Percentiles rank a stretch among this genome's conserved stretches.
These are phyloP conservation scores for Caenorhabditis macrosperma DNA, from an alignment of 2,888 invertebrate genomes.

Conservation along the genomic window DNA sequence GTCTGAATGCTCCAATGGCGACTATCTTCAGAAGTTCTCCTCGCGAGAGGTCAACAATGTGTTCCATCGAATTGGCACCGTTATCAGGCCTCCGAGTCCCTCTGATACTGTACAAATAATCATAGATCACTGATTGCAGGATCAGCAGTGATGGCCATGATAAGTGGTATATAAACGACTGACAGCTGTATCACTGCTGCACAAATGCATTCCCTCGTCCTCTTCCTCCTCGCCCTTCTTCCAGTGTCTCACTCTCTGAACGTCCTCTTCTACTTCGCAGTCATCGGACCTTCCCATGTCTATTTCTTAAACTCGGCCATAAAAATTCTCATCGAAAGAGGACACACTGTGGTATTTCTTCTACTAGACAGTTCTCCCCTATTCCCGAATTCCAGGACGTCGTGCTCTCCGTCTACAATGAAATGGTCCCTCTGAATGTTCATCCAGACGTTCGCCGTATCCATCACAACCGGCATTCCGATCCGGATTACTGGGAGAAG, in stretches of 20 bases:
- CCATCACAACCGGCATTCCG: constrained; percentile 16
- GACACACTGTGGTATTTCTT: constrained; percentile 22
- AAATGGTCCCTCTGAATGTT: neutral
- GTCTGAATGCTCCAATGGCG: too few species aligned
- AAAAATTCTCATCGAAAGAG: neutral
- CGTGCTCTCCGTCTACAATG: constrained; percentile 37
- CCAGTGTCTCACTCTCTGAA: neutral
- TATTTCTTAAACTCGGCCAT: constrained; percentile 19
- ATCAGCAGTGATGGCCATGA: neutral
- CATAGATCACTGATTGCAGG: neutral
- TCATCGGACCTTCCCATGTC: constrained; percentile 34
- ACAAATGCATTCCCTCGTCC: constrained; percentile 3
- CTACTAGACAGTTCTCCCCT: too few species aligned
- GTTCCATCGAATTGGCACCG: too few species aligned
- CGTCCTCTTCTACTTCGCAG: constrained; percentile 26
- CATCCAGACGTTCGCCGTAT: constrained; percentile 6
- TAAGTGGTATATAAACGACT: neutral
- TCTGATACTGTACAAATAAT: too few species aligned
- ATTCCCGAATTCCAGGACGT: constrained; percentile 24
- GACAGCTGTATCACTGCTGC: neutral
- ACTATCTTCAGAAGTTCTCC: too few species aligned
- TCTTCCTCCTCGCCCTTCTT: neutral
- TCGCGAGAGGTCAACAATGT: too few species aligned
- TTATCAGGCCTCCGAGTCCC: too few species aligned
- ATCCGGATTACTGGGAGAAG: constrained; percentile 34